Percentiles rank a stretch among this genome's conserved stretches.
phyloP scores from a whole-genome alignment of 2,113 vertebrate genomes.

The Salvelinus namaycush region DNA sequence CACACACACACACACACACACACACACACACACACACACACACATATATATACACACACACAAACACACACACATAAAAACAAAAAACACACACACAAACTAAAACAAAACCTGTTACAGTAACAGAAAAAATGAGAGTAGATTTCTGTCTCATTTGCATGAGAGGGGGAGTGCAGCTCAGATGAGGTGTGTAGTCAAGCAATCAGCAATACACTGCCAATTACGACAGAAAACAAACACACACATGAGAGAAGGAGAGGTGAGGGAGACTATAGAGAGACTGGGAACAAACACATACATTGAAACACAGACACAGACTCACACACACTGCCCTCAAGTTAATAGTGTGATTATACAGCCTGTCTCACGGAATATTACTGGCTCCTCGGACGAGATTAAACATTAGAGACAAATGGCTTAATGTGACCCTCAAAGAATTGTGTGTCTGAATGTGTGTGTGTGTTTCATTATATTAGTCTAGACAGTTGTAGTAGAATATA shows the following conservation, averaged over 20 bases:
- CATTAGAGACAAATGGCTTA: constrained; percentile 6
- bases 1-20: background rate
- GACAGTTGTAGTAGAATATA: background rate
- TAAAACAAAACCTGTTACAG: too few species aligned
- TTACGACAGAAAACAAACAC: background rate
- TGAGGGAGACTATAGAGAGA: background rate
- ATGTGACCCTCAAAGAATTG: background rate
- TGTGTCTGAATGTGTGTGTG: background rate
- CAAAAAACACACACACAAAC: background rate
- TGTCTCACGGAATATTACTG: background rate
- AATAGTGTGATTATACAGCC: constrained; percentile 7
- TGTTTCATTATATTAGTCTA: background rate
- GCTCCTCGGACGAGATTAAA: background rate
- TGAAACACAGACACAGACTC: too few species aligned
- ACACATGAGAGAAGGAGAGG: background rate
- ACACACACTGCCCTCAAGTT: constrained; percentile 7
- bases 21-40: background rate
- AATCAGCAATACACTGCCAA: background rate
- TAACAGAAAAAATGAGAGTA: too few species aligned
- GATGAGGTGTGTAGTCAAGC: background rate
- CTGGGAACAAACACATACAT: background rate
- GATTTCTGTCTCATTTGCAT: background rate
- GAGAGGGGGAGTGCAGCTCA: background rate
- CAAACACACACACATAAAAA: background rate
- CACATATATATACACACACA: too few species aligned